Evolutionary conservation across 2,113 vertebrate species (phyloP), one percentile per base, ranked within the genome.

Genomic region (Corapipo altera): DNA sequence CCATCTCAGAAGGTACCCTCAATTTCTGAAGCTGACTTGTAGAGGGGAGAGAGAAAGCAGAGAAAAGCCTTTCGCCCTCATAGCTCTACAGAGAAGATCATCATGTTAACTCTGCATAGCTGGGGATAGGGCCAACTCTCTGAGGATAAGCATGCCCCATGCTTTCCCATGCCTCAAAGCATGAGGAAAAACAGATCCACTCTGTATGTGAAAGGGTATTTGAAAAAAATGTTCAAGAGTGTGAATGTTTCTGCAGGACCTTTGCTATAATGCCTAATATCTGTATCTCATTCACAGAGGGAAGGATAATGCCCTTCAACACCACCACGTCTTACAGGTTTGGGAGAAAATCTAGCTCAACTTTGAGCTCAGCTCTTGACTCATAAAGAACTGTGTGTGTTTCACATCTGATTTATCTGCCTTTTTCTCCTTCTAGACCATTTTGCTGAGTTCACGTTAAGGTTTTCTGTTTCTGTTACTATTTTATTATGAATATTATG

Each of bases 91-190:
- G 87, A 92, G 78, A 21, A 81, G 81, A 91, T 89, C 87, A 49
- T 91, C 58, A 24, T 61, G 62, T 85, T 94, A 88, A 51, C 35
- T 64, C 62, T 87, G 73, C 74, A 76, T 85, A 94, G 67, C 0
- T 90, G 89, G 89, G 91, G 91, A 94, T 46, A 64, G 67, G 82
- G 85, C 91, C 89, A 96, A 4, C 37, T 90, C 66, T 82, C 82
- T 91, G 94, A 96, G 94, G 55, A 96, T 85, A 97, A 94, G 85
- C 94, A 95, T 79, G 59, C 43, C 43, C 85, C 51, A 24, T 71
- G 49, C 41, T 85, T 96, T 93, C 85, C 75, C 85, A 64, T 93
- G 78, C 64, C 67, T 93, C 46, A 74, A 74, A 94, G n/a, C 58
- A 30, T 93, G 95, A 95, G 69, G 51, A 88, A 94, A 96, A 96